Percentiles rank a stretch among this genome's conserved stretches.
Evolutionary conservation across 2,113 vertebrate species (phyloP).

Genomic region (Rhabdornis inornatus): DNA sequence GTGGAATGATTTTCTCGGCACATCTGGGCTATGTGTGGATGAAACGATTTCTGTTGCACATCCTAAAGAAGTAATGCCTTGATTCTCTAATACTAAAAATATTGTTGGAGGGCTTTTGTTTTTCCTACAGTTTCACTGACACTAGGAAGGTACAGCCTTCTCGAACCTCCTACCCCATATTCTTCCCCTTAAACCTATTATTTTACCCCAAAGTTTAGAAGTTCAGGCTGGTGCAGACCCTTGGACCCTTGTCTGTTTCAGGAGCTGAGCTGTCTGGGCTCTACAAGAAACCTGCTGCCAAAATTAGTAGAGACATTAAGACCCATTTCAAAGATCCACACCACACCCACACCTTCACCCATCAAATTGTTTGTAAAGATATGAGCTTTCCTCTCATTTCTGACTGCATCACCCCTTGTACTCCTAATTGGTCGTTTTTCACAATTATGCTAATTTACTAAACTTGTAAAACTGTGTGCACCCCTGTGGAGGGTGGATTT

Average conservation of each 20-base stretch:
- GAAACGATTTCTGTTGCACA: neutral
- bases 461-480: neutral
- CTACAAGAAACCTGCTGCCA: neutral
- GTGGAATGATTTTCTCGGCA: neutral
- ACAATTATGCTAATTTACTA: neutral
- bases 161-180: fast-evolving
- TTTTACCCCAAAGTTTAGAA: neutral
- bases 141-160: neutral
- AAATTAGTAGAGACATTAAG: neutral
- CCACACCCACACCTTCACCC: neutral
- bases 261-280: neutral
- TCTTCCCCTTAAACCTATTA: neutral
- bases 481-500: neutral
- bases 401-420: neutral
- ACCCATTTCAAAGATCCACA: no score
- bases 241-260: neutral
- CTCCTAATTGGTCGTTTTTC: neutral
- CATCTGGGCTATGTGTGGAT: no score
- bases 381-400: neutral
- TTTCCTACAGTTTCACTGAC: fast-evolving
- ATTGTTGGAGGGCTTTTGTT: neutral
- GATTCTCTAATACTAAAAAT: neutral
- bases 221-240: neutral
- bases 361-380: neutral
- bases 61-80: neutral